Base-by-base conservation (phyloP, 1,140 invertebrate genomes). In the Solenopsis fugax region DNA sequence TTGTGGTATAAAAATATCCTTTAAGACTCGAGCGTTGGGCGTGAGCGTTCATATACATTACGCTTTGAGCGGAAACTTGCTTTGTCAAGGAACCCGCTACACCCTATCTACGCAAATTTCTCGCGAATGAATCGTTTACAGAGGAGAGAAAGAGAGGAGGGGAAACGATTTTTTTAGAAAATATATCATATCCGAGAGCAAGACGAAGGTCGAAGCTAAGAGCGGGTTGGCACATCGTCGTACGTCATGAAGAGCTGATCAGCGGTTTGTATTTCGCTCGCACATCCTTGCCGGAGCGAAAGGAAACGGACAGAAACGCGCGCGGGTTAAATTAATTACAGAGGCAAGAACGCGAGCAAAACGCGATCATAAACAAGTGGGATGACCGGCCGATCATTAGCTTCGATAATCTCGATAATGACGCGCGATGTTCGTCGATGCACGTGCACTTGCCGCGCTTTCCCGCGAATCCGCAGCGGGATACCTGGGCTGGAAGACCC, bases 241-340 rank as follows among this genome's bases (percentile, higher is more conserved):
- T 75, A 67, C 65, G 89, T 81, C 86, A 76, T 71, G 86, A 56
- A n/a, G 76, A 86, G 87, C 80, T 90, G 89, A 90, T 90, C 89
- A 90, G 90, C 84, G 89, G 89, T 89, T 91, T 84, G 78, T 86
- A 89, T 91, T 88, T 90, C 87, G 62, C 89, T 87, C 77, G 75
- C 29, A 54, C 50, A 60, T 41, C 75, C 82, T 69, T 76, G 64
- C 52, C 41, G 37, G 1, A 18, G 29, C 72, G 80, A 80, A 71
- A 77, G 75, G 88, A 69, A 87, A 89, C 84, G 88, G 77, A 91
- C 86, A 54, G 90, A 85, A 88, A 89, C 67, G 62, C 87, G 87
- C 88, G 77, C 88, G 73, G 89, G 86, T 89, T 90, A 92, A 93
- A 94, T 94, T 94, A 94, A 94, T 94, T 93, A 93, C 92, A 87